Percentiles rank a stretch among this genome's conserved stretches.
Evolutionary conservation across 2,113 vertebrate species (phyloP).

Genomic region (Ictalurus furcatus): DNA sequence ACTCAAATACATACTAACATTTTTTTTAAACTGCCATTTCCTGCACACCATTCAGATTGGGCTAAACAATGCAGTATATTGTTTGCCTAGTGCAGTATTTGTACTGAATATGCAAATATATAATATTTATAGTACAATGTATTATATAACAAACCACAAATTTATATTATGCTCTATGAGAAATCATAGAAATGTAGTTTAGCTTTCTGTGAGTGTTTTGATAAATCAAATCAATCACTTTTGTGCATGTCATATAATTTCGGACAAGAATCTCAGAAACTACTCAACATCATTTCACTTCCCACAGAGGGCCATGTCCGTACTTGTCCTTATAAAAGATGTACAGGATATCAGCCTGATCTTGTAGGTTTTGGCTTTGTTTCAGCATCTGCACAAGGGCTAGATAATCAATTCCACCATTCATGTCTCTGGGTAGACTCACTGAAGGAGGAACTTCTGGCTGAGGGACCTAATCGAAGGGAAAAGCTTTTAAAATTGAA

Average conservation of each 20-base stretch:
- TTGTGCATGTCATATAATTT: neutral
- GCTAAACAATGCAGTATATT: neutral
- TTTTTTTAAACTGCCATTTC: neutral
- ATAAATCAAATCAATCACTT: neutral
- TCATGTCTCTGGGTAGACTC: conserved; percentile 74
- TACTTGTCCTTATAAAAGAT: conserved; percentile 83
- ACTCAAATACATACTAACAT: conserved; percentile 1
- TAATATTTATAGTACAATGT: too few relatives aligned
- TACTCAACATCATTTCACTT: neutral
- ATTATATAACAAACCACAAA: neutral
- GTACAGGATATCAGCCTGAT: conserved; percentile 89
- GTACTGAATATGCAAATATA: neutral
- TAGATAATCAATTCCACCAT: conserved; percentile 78
- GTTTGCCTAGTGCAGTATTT: neutral
- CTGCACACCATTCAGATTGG: neutral
- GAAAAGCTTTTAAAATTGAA: neutral
- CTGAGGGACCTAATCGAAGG: conserved; percentile 17
- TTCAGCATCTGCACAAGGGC: conserved; percentile 80
- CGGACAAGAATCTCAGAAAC: neutral
- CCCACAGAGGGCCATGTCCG: neutral
- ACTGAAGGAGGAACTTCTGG: neutral
- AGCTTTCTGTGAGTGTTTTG: neutral
- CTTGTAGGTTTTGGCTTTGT: conserved; percentile 80
- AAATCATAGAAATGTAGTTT: neutral
- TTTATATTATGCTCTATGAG: neutral